phyloP scores from a whole-genome alignment of 2,113 vertebrate genomes.

The Cyrtonyx montezumae region DNA sequence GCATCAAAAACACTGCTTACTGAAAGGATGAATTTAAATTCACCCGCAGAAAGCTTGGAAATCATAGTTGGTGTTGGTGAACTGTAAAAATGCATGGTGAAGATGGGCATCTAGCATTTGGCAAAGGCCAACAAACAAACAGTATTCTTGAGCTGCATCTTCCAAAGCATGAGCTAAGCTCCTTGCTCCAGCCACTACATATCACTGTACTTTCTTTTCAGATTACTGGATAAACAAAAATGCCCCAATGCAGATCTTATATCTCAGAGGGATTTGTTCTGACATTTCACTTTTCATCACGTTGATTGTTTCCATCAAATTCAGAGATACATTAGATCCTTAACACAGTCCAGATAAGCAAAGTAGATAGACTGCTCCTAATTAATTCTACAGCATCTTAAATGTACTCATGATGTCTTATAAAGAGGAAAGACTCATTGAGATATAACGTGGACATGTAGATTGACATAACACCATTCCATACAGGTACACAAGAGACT shows the following conservation, averaged over 20 bases:
- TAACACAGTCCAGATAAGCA: neutral
- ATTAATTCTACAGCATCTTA: constrained; percentile 48
- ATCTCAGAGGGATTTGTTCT: neutral
- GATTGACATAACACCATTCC: neutral
- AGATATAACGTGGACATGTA: neutral
- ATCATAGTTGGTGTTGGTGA: neutral
- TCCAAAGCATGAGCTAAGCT: neutral
- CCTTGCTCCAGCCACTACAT: neutral
- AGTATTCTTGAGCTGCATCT: neutral
- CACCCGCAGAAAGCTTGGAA: neutral
- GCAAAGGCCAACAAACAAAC: neutral
- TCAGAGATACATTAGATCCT: constrained; percentile 13
- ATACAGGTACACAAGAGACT: neutral
- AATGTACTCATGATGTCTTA: neutral
- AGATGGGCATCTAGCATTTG: neutral
- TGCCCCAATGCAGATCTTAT: neutral
- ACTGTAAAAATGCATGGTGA: rapidly evolving
- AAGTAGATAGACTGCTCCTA: constrained; percentile 3
- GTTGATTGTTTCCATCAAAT: constrained; percentile 10
- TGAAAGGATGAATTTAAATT: neutral
- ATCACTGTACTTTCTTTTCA: neutral
- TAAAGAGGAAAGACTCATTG: neutral
- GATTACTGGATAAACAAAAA: neutral
- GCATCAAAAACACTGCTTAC: neutral
- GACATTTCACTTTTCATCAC: neutral